These are phyloP conservation scores for Orgyia antiqua DNA, from an alignment of 2,888 invertebrate species.

Conservation along the genomic window DNA sequence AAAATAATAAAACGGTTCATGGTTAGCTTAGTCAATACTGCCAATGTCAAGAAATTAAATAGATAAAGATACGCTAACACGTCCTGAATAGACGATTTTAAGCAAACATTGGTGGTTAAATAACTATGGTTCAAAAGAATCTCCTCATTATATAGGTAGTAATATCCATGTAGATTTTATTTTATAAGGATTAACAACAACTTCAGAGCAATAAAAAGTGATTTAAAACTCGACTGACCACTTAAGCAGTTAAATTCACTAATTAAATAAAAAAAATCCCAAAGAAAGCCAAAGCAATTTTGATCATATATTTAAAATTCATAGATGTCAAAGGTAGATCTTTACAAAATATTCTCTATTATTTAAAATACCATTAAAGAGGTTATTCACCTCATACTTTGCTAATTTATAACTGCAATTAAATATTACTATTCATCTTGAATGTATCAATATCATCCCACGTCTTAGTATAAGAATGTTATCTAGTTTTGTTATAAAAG, in stretches of 20 bases:
- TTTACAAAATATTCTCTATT: too few species aligned
- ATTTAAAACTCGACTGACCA: constrained; percentile 1
- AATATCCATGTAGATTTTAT: not conserved
- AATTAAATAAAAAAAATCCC: not conserved
- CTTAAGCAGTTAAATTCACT: not conserved
- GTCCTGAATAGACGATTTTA: not conserved
- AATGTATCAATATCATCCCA: too few species aligned
- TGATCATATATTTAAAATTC: too few species aligned
- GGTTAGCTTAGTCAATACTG: constrained; percentile 2
- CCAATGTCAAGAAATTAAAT: too few species aligned
- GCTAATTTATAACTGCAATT: not conserved
- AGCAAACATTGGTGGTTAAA: constrained; percentile 2
- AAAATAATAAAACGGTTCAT: constrained; percentile 12
- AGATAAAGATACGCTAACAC: too few species aligned
- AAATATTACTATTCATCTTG: too few species aligned
- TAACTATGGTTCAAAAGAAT: constrained; percentile 1
- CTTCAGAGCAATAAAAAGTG: not conserved
- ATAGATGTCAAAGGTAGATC: too few species aligned
- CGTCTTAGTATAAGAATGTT: too few species aligned
- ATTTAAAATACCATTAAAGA: too few species aligned
- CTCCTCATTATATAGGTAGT: constrained; percentile 3
- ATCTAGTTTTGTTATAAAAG: too few species aligned
- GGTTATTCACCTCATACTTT: constrained; percentile 2
- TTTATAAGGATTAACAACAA: not conserved
- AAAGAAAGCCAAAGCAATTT: constrained; percentile 1